Evolutionary conservation across 2,113 vertebrate species (phyloP).

Genomic region (Perca schrenkii): DNA sequence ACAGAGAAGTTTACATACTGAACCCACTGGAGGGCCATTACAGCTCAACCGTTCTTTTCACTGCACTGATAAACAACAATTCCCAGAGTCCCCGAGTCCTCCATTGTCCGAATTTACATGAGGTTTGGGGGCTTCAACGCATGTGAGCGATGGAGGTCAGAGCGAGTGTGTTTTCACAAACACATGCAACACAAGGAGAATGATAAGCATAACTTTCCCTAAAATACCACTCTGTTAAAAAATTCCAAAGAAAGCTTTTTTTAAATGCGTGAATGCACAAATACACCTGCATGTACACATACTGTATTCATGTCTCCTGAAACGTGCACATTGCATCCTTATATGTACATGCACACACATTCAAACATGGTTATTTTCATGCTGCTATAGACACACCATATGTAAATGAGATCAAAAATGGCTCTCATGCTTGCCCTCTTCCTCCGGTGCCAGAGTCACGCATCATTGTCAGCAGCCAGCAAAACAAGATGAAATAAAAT

Average conservation of each 20-base stretch:
- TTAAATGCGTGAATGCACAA: slow-evolving; percentile 10
- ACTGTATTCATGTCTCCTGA: neutral
- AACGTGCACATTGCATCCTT: neutral
- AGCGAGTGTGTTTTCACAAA: slow-evolving; percentile 49
- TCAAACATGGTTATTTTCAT: slow-evolving; percentile 44
- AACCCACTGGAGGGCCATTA: slow-evolving; percentile 78
- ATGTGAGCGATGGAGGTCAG: slow-evolving; percentile 72
- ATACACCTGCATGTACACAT: slow-evolving; percentile 27
- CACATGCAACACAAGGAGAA: slow-evolving; percentile 48
- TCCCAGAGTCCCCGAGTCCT: slow-evolving; percentile 76
- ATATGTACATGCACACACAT: slow-evolving; percentile 30
- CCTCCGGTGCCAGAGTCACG: slow-evolving; percentile 84
- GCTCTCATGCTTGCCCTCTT: slow-evolving; percentile 81
- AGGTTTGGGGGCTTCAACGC: slow-evolving; percentile 65
- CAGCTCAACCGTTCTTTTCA: slow-evolving; percentile 69
- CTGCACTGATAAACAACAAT: slow-evolving; percentile 78
- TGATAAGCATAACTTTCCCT: slow-evolving; percentile 34
- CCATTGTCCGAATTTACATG: slow-evolving; percentile 77
- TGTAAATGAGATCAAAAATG: slow-evolving; percentile 83
- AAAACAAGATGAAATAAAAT: slow-evolving; percentile 90
- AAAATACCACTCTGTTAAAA: neutral
- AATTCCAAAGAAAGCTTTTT: slow-evolving; percentile 41
- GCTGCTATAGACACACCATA: slow-evolving; percentile 68
- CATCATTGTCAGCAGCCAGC: slow-evolving; percentile 85
- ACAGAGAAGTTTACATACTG: slow-evolving; percentile 69